phyloP scores from a whole-genome alignment of 2,888 invertebrate species.

The Platerodrilus igneus region DNA sequence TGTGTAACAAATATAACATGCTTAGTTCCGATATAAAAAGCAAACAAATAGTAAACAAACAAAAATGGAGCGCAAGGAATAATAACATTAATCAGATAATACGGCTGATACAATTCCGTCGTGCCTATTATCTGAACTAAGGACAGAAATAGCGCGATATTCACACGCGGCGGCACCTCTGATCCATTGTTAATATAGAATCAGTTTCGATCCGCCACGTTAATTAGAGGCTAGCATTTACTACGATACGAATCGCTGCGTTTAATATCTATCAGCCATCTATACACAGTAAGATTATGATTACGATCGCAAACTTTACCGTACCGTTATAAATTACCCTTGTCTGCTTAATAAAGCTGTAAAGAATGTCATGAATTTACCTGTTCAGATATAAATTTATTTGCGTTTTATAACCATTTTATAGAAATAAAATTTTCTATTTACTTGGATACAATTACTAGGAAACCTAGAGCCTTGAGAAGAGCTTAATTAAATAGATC shows the following conservation, averaged over 20 bases:
- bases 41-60: too few relatives aligned
- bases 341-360: too few relatives aligned
- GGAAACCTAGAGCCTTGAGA: too few relatives aligned
- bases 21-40: too few relatives aligned
- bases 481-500: too few relatives aligned
- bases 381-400: not conserved
- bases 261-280: constrained; percentile 25
- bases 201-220: constrained; percentile 24
- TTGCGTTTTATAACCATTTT: too few relatives aligned
- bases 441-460: too few relatives aligned
- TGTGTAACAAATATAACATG: too few relatives aligned
- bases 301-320: constrained; percentile 23
- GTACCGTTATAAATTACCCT: constrained; percentile 21
- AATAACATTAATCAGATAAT: too few relatives aligned
- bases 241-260: constrained; percentile 24
- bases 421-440: too few relatives aligned
- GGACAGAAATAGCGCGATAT: constrained; percentile 24
- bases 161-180: constrained; percentile 25
- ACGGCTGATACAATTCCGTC: constrained; percentile 19
- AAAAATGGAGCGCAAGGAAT: too few relatives aligned
- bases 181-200: constrained; percentile 26
- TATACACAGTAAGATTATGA: constrained; percentile 22
- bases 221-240: constrained; percentile 25
- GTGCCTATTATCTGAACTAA: constrained; percentile 20
- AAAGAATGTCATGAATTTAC: too few relatives aligned